Conservation (phyloP, 1,140 invertebrate genomes). For the Tetramorium simillimum region DNA sequence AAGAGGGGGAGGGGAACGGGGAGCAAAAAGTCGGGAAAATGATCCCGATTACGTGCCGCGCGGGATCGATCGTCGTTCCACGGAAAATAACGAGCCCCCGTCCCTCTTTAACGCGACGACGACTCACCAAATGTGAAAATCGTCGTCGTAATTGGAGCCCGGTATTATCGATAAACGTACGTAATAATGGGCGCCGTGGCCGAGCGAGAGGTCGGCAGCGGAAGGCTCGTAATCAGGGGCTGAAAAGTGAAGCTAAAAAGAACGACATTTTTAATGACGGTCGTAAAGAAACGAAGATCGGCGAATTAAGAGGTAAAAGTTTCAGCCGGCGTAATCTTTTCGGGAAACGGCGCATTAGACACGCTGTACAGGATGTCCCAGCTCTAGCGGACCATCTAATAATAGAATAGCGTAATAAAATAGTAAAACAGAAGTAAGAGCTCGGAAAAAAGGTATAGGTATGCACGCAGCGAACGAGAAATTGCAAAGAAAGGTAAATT, state of each 20-base stretch:
- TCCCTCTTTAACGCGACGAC: slow-evolving; percentile 27
- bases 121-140: slow-evolving; percentile 53
- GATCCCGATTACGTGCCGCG: not conserved
- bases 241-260: slow-evolving; percentile 28
- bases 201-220: slow-evolving; percentile 16
- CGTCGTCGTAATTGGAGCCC: slow-evolving; percentile 26
- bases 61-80: not conserved
- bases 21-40: not conserved
- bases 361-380: not conserved
- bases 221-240: slow-evolving; percentile 35
- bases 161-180: slow-evolving; percentile 53
- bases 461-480: not conserved
- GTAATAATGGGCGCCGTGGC: slow-evolving; percentile 46
- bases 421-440: not conserved
- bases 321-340: not conserved
- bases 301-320: slow-evolving; percentile 22
- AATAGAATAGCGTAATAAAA: not conserved
- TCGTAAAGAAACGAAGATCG: slow-evolving; percentile 29
- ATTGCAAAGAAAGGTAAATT: not conserved
- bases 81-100: slow-evolving; percentile 30
- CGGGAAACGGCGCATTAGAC: slow-evolving; percentile 4
- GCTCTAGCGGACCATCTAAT: not conserved
- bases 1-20: too few relatives aligned
- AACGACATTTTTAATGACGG: slow-evolving; percentile 41
- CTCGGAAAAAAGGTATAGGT: not conserved